Percentiles rank a stretch among this genome's conserved stretches.
These are phyloP conservation scores for Drosophila ficusphila DNA, from an alignment of 1,140 invertebrate genomes.

Conservation along the genomic window DNA sequence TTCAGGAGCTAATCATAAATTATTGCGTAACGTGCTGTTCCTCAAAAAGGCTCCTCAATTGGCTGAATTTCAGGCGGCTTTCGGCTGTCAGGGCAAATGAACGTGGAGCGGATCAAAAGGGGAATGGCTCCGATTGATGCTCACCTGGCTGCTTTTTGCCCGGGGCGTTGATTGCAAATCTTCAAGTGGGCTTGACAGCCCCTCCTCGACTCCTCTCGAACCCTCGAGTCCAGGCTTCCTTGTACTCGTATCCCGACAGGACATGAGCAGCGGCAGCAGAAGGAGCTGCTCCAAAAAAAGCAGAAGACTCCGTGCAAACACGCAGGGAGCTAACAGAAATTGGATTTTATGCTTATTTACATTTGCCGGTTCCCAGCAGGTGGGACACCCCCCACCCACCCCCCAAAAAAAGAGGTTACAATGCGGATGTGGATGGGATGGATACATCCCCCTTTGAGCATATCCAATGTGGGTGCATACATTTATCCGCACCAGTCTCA, in stretches of 20 bases:
- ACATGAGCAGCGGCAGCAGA: slow-evolving; percentile 12
- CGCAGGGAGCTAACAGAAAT: slow-evolving; percentile 58
- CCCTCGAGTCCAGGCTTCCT: no score
- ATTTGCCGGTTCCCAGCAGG: slow-evolving; percentile 44
- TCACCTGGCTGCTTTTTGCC: slow-evolving; percentile 44
- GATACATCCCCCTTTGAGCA: slow-evolving; percentile 4
- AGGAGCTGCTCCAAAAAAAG: slow-evolving; percentile 1
- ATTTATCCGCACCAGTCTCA: slow-evolving; percentile 21
- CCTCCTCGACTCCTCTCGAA: neutral
- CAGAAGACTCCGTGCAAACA: slow-evolving; percentile 27
- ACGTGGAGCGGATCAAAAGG: slow-evolving; percentile 67
- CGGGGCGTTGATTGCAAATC: slow-evolving; percentile 62
- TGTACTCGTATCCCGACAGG: slow-evolving; percentile 25
- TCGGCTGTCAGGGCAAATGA: slow-evolving; percentile 49
- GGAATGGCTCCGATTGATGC: slow-evolving; percentile 67
- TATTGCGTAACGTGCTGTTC: slow-evolving; percentile 28
- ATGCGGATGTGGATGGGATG: slow-evolving; percentile 11
- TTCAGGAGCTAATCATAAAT: slow-evolving; percentile 40
- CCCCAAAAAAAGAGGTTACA: slow-evolving; percentile 26
- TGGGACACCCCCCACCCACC: neutral
- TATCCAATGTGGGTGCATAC: slow-evolving; percentile 12
- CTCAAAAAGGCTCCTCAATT: slow-evolving; percentile 26
- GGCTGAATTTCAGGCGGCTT: slow-evolving; percentile 41
- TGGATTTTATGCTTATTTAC: slow-evolving; percentile 79
- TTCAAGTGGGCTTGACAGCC: slow-evolving; percentile 58